Percentiles rank a stretch among this genome's conserved stretches.
Evolutionary conservation across 2,113 vertebrate species (phyloP).

Genomic region (Callocephalon fimbriatum): DNA sequence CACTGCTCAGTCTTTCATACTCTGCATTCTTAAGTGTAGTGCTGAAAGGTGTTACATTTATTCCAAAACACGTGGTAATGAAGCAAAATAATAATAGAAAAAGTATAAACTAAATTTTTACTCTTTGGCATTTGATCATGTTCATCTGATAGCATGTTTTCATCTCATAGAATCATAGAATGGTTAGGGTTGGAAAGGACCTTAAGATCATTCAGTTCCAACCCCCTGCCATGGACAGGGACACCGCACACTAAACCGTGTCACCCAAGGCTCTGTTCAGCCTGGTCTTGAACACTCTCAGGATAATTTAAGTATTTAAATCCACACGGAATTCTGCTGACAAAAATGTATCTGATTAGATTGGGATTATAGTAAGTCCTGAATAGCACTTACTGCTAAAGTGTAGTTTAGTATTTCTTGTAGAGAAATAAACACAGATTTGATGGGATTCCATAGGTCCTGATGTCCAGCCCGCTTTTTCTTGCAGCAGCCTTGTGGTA

Average conservation of each 20-base stretch:
- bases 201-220: background rate
- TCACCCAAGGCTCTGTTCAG: background rate
- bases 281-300: background rate
- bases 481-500: background rate
- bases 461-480: background rate
- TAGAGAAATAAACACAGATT: background rate
- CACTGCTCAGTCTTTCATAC: background rate
- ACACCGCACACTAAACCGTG: background rate
- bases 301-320: background rate
- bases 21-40: background rate
- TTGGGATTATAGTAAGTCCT: background rate
- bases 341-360: background rate
- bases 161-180: background rate
- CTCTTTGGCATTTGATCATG: background rate
- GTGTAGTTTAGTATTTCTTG: background rate
- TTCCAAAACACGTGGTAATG: background rate
- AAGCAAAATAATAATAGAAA: background rate
- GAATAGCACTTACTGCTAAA: background rate
- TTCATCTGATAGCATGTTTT: background rate
- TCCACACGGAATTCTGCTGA: background rate
- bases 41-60: background rate
- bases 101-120: background rate
- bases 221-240: background rate
- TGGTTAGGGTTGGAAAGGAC: background rate
- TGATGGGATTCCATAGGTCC: background rate